A percentile compares a stretch with the other conserved stretches of the same genome.
These are phyloP conservation scores for Spinus olivaceus DNA, from an alignment of 2,797 vertebrate genomes.

Conservation along the genomic window DNA sequence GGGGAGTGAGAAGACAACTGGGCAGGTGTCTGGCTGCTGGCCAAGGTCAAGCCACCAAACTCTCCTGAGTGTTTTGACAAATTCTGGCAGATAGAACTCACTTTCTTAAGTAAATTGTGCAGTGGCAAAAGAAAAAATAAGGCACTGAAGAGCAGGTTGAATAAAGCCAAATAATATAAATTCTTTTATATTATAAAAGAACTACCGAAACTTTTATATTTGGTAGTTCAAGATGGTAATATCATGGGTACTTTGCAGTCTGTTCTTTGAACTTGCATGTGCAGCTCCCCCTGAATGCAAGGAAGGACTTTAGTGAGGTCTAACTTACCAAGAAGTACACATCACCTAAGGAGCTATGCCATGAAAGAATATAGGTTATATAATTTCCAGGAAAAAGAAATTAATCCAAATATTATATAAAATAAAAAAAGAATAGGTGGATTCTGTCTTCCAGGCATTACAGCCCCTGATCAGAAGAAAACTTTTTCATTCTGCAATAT, in stretches of 20 bases:
- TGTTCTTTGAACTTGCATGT: not conserved
- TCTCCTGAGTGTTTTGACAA: not conserved
- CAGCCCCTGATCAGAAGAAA: not conserved
- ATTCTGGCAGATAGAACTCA: not conserved
- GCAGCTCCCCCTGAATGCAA: not conserved
- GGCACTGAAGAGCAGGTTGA: not conserved
- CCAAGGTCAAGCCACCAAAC: not conserved
- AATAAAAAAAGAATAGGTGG: not conserved
- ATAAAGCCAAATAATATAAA: not conserved
- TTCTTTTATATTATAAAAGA: not conserved
- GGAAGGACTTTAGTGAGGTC: not conserved
- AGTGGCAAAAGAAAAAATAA: not conserved
- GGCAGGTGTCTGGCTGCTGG: not conserved
- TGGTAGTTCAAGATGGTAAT: not conserved
- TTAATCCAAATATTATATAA: not conserved
- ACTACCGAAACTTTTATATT: not conserved
- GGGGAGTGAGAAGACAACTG: not conserved
- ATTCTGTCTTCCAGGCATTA: not conserved
- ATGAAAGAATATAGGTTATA: not conserved
- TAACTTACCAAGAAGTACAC: not conserved
- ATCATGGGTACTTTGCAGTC: not conserved
- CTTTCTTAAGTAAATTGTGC: not conserved
- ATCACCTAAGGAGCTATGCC: not conserved
- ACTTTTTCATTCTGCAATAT: not conserved
- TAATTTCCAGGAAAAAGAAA: not conserved